Base-by-base conservation (phyloP, 2,888 invertebrate species). In the Eulithis testata region DNA sequence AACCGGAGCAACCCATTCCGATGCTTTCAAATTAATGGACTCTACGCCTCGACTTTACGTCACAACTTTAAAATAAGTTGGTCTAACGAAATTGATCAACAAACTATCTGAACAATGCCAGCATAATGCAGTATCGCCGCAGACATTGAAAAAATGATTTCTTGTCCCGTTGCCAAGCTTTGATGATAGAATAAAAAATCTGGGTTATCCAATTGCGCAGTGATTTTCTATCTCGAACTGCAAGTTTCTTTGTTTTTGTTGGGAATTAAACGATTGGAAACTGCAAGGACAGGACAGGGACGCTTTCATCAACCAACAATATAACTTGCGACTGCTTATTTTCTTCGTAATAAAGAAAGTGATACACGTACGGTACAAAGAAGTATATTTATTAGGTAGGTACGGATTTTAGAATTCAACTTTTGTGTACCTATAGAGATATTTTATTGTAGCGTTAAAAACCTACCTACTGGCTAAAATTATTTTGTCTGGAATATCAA, bases 101-200 rank as follows among this genome's bases (percentile, higher is more conserved):
- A 69, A 63, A 45, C 61, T 60, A 66, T 64, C 58, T 52, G 65
- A 68, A 71, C 60, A 69, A 68, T 68, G 56, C 60, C 55, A 58
- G 60, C 50, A 65, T 65, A 65, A 59, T 70, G 70, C 69, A 74
- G 64, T 64, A 60, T 47, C 63, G 65, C 62, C 67, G 71, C 69
- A 69, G 78, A 81, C 76, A 76, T 76, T 70, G 79, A 83, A 86
- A 87, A 87, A 82, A 82, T 80, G 76, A 82, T 83, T 83, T 86
- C 85, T 90, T 91, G 91, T 86, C 77, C 77, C 78, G 74, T 83
- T 90, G 91, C 91, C 91, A 91, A 91, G 77, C 67, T 82, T 80
- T 67, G 77, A 75, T 76, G 76, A 83, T 85, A 84, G 81, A 84
- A 86, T 85, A 87, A 88, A 88, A 90, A 31, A 88, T 82, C 78